Evolutionary conservation across 2,797 vertebrate genomes (phyloP).

Genomic region (Takifugu rubripes): DNA sequence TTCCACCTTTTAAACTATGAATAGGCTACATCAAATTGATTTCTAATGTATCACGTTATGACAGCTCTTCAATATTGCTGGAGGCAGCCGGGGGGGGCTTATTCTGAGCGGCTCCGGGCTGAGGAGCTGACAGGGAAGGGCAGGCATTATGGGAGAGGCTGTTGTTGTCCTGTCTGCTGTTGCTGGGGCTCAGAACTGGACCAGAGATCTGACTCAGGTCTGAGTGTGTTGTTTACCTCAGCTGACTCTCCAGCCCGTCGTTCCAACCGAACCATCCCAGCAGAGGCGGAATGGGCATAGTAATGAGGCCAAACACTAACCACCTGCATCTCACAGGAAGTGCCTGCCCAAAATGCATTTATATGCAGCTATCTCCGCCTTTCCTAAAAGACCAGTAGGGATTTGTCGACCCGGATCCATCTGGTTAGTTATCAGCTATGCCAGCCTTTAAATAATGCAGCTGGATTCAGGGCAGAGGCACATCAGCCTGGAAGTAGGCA

Average conservation of each 20-base stretch:
- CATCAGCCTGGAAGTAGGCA: slow-evolving; percentile 9
- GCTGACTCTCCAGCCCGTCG: slow-evolving; percentile 46
- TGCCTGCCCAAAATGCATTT: slow-evolving; percentile 40
- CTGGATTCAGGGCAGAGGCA: slow-evolving; percentile 5
- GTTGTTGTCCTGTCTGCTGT: slow-evolving; percentile 66
- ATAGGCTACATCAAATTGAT: slow-evolving; percentile 60
- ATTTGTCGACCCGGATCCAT: slow-evolving; percentile 22
- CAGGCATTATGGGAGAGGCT: slow-evolving; percentile 54
- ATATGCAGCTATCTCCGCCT: slow-evolving; percentile 9
- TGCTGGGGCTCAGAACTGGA: slow-evolving; percentile 41
- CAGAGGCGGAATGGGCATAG: slow-evolving; percentile 49
- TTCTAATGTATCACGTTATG: slow-evolving; percentile 70
- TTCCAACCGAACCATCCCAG: slow-evolving; percentile 48
- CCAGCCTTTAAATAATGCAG: slow-evolving; percentile 46
- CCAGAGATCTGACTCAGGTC: slow-evolving; percentile 40
- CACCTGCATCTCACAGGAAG: slow-evolving; percentile 35
- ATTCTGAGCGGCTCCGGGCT: slow-evolving; percentile 44
- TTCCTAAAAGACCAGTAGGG: slow-evolving; percentile 24
- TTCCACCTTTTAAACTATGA: slow-evolving; percentile 59
- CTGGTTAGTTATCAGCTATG: slow-evolving; percentile 43
- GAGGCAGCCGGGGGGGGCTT: slow-evolving; percentile 43
- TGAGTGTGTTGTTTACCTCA: slow-evolving; percentile 49
- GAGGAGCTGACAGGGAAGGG: slow-evolving; percentile 52
- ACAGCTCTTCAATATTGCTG: slow-evolving; percentile 67
- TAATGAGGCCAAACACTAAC: slow-evolving; percentile 54